Conservation (phyloP, 2,113 vertebrate genomes). For the Macquaria australasica region DNA sequence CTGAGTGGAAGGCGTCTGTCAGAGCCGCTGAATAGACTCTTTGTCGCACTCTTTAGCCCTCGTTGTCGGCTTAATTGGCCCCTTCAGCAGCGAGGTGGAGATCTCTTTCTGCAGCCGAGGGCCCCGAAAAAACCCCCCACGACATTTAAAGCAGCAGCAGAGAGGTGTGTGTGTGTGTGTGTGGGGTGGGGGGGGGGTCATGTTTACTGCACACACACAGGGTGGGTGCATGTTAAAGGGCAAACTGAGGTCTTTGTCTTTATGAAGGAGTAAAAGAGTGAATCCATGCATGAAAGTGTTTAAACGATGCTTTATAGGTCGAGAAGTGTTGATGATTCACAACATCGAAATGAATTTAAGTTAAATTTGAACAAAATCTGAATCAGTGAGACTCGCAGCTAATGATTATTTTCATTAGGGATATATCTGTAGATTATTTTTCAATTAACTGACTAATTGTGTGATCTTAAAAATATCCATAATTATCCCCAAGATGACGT, state of each 20-base stretch:
- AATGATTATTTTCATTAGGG: too few species aligned
- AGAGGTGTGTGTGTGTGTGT: too few species aligned
- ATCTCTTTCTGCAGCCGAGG: conserved; percentile 46
- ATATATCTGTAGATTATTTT: background rate
- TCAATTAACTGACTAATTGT: background rate
- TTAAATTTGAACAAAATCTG: background rate
- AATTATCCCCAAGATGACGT: too few species aligned
- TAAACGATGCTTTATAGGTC: background rate
- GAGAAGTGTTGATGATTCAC: background rate
- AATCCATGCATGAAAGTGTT: background rate
- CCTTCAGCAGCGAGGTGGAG: conserved; percentile 57
- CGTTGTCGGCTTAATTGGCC: conserved; percentile 71
- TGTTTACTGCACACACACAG: conserved; percentile 64
- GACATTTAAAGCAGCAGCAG: conserved; percentile 8
- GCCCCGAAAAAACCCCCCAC: conserved; percentile 5
- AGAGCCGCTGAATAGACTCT: conserved; percentile 55
- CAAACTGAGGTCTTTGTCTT: background rate
- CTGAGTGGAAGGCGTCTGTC: conserved; percentile 62
- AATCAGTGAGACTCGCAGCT: background rate
- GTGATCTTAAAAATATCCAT: background rate
- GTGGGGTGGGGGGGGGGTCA: conserved; percentile 38
- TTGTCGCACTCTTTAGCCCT: conserved; percentile 66
- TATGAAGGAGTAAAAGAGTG: background rate
- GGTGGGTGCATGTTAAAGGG: conserved; percentile 22
- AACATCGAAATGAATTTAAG: background rate